These are phyloP conservation scores for Drosophila baimaii DNA, from an alignment of 1,140 invertebrate genomes.

Conservation along the genomic window DNA sequence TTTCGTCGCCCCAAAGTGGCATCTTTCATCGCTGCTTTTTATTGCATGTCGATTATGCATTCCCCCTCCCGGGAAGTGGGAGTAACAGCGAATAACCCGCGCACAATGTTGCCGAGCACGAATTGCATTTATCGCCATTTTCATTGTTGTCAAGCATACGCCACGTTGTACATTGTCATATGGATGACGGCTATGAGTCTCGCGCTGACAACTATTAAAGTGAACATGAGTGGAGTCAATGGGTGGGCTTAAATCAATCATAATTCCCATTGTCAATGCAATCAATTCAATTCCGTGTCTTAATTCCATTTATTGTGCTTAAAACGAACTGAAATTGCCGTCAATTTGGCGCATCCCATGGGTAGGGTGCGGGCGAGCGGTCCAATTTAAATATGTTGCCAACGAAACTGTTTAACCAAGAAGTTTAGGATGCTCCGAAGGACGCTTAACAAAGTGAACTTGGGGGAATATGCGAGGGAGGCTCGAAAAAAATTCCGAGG, in stretches of 20 bases:
- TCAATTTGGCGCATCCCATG: constrained; percentile 24
- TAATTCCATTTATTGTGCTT: constrained; percentile 64
- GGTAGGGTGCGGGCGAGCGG: constrained; percentile 4
- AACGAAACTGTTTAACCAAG: constrained; percentile 61
- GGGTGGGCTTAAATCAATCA: constrained; percentile 52
- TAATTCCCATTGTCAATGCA: constrained; percentile 57
- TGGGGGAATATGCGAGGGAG: constrained; percentile 54
- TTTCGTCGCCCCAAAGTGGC: constrained; percentile 7
- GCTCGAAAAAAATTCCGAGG: constrained; percentile 24
- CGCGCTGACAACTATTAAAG: constrained; percentile 32
- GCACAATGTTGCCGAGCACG: constrained; percentile 47
- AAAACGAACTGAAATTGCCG: constrained; percentile 53
- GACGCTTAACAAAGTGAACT: constrained; percentile 69
- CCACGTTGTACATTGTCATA: constrained; percentile 58
- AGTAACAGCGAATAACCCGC: constrained; percentile 14
- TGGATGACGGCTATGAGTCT: constrained; percentile 36
- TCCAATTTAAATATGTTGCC: constrained; percentile 37
- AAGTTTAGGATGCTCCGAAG: constrained; percentile 54
- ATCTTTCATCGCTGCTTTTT: constrained; percentile 30
- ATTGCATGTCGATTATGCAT: constrained; percentile 63
- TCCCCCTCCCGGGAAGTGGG: constrained; percentile 28
- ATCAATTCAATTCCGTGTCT: constrained; percentile 53
- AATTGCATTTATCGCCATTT: constrained; percentile 28
- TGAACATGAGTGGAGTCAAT: constrained; percentile 22
- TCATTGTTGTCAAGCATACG: constrained; percentile 51